Percentiles rank a stretch among this genome's conserved stretches.
phyloP scores from a whole-genome alignment of 2,888 invertebrate species.

The Escarpia spicata region DNA sequence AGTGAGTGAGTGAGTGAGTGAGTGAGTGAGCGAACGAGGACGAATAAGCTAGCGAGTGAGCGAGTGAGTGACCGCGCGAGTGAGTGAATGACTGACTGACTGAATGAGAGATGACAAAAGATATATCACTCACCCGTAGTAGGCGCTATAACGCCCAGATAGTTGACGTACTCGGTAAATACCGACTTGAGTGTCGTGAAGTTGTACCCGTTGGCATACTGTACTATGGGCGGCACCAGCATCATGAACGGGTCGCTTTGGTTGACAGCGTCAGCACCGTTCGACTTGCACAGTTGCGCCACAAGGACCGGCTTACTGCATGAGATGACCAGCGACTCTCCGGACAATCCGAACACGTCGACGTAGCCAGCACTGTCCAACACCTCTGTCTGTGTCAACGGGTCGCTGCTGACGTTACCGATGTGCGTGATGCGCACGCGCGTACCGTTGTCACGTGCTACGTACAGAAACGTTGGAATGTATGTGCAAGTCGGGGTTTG shows the following conservation, averaged over 20 bases:
- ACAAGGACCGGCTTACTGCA: slow-evolving; percentile 44
- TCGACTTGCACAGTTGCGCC: slow-evolving; percentile 29
- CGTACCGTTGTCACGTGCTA: slow-evolving; percentile 25
- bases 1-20: too few species aligned
- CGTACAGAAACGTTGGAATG: background rate
- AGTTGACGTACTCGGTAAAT: slow-evolving; percentile 25
- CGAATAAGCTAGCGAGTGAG: too few species aligned
- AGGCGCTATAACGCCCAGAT: slow-evolving; percentile 28
- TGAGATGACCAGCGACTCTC: slow-evolving; percentile 31
- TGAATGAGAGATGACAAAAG: background rate
- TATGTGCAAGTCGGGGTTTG: background rate
- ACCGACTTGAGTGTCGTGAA: slow-evolving; percentile 43
- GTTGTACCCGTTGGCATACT: slow-evolving; percentile 46
- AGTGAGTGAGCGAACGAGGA: too few species aligned
- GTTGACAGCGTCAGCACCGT: slow-evolving; percentile 42
- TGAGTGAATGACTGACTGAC: background rate
- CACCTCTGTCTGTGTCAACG: background rate
- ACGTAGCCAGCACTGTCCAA: slow-evolving; percentile 25
- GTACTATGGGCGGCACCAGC: slow-evolving; percentile 44
- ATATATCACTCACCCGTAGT: background rate
- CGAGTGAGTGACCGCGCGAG: too few species aligned
- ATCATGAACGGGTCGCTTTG: slow-evolving; percentile 53
- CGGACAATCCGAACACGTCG: slow-evolving; percentile 36
- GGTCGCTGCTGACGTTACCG: background rate
- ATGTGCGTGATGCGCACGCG: slow-evolving; percentile 7